phyloP scores from a whole-genome alignment of 1,140 invertebrate genomes.

The Orussus abietinus region DNA sequence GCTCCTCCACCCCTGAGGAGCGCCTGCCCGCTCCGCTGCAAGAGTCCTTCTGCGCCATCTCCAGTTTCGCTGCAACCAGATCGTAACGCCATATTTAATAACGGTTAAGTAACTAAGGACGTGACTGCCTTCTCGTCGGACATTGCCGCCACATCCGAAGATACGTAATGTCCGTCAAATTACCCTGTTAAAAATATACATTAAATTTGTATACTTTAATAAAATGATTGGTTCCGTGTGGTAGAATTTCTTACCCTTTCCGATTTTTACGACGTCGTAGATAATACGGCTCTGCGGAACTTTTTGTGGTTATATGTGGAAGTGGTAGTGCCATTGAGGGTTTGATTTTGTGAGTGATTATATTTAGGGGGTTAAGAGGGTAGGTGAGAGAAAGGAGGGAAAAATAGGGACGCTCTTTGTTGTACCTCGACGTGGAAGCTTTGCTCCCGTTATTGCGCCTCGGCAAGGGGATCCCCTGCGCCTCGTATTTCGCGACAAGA shows the following conservation, averaged over 20 bases:
- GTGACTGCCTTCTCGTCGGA: background rate
- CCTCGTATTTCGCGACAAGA: no score
- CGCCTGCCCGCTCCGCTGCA: slow-evolving; percentile 37
- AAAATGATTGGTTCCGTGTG: background rate
- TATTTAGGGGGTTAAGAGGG: no score
- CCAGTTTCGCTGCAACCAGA: slow-evolving; percentile 46
- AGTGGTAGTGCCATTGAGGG: no score
- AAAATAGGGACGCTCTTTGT: no score
- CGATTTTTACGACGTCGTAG: no score
- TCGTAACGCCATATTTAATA: slow-evolving; percentile 7
- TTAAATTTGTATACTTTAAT: background rate
- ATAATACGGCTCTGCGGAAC: no score
- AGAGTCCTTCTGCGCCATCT: slow-evolving; percentile 42
- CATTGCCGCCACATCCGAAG: background rate
- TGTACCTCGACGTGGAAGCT: no score
- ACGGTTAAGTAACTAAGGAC: slow-evolving; percentile 2
- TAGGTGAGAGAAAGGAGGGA: no score
- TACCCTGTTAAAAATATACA: background rate
- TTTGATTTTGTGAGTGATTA: no score
- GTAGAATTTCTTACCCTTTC: background rate
- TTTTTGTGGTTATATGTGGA: no score
- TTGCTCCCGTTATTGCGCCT: no score
- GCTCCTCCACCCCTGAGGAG: slow-evolving; percentile 14
- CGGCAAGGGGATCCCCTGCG: no score
- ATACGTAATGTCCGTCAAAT: background rate